These are phyloP conservation scores for Montipora sp. DNA, from an alignment of 64 coral and sea anemone species.

Conservation along the genomic window DNA sequence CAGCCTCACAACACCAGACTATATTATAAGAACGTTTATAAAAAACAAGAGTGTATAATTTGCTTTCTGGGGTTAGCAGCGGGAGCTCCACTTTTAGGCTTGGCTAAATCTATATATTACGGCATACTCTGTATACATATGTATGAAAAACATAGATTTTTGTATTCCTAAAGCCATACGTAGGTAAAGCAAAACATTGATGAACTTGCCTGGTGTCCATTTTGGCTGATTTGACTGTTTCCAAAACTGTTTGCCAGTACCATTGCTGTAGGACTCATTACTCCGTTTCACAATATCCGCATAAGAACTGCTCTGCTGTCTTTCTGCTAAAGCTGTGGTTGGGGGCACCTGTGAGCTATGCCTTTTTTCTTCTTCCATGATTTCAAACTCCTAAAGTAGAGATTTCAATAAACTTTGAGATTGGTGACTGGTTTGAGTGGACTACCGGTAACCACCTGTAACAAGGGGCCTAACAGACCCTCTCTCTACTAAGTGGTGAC, in stretches of 20 bases:
- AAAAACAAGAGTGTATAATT: no score
- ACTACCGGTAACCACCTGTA: no score
- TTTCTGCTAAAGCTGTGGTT: neutral
- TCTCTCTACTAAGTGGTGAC: no score
- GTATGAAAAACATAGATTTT: no score
- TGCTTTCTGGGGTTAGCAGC: no score
- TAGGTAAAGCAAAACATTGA: neutral
- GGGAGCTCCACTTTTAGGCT: no score
- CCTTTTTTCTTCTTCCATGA: conserved; percentile 24
- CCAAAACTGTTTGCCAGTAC: conserved; percentile 49
- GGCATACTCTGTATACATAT: no score
- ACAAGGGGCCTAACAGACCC: no score
- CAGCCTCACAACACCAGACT: no score
- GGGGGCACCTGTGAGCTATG: neutral
- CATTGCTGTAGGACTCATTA: neutral
- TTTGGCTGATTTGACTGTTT: conserved; percentile 43
- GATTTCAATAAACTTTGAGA: neutral
- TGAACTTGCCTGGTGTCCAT: conserved; percentile 27
- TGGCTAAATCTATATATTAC: no score
- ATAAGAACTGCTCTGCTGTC: conserved; percentile 29
- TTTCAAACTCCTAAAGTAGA: neutral
- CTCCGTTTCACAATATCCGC: conserved; percentile 55
- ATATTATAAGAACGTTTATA: no score
- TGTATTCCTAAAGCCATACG: neutral
- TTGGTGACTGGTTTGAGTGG: no score